Evolutionary conservation across 2,888 invertebrate species (phyloP), one percentile per base, ranked within the genome.

Genomic region (Epinotia ramella): DNA sequence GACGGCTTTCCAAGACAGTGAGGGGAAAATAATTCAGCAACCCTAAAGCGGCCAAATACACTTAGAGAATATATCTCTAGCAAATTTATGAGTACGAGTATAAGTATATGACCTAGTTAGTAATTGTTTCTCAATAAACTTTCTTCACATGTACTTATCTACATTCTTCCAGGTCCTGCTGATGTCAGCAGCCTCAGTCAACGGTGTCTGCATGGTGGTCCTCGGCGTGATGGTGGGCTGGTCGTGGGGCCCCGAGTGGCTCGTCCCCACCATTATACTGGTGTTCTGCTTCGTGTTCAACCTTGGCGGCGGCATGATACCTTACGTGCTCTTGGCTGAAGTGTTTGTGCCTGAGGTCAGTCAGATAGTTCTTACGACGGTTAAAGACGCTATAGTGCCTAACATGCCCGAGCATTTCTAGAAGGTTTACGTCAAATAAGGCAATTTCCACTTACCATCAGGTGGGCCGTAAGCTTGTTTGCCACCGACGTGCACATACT

Each of bases 241-340:
- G 71, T 18, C 66, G 1, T 69, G 65, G 63, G 73, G 73, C 11
- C 73, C 80, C 11, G 78, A 79, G 9, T 84, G 83, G 81, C 67
- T 86, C 33, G 84, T 86, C 6, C 80, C 86, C 0, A 53, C 79
- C 13, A 78, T 82, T n/a, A 73, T 87, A n/a, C 79, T 84, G 2
- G 12, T 84, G 12, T 83, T 83, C 78, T 81, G 84, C 5, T 79
- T 84, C 20, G 78, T 81, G 11, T 86, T 83, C 78, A 84, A 85
- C 18, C 46, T 84, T 2, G 87, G 87, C 1, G 81, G 82, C 16
- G 86, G 84, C 13, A 84, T 83, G 40, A 82, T 87, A 40, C 77
- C 77, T 0, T 77, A 74, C 13, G 73, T 77, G 49, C 63, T 77
- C 13, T 24, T 77, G 33, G 77, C 77, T 24, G 74, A 74, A 59